Percentiles rank a stretch among this genome's conserved stretches.
Evolutionary conservation across 2,888 invertebrate genomes (phyloP).

Genomic region (Linyphia triangularis): DNA sequence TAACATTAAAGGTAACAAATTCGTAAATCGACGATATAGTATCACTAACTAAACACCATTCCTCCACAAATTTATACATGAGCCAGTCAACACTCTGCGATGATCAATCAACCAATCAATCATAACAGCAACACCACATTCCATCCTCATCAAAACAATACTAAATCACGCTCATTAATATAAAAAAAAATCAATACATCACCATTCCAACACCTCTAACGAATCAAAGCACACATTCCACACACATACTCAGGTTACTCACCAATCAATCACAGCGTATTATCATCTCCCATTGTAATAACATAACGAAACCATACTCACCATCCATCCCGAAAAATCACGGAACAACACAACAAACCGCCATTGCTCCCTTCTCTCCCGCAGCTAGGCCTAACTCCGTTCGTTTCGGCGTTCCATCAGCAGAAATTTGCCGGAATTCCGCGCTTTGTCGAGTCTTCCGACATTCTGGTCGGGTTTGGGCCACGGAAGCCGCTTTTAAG

Average conservation of each 20-base stretch:
- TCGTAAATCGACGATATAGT: too few species aligned
- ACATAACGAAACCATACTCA: not conserved
- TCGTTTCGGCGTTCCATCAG: not conserved
- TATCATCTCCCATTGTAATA: not conserved
- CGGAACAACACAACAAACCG: constrained; percentile 60
- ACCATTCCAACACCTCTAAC: not conserved
- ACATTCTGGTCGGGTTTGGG: constrained; percentile 37
- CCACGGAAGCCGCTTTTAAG: constrained; percentile 65
- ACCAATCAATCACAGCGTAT: not conserved
- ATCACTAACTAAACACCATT: too few species aligned
- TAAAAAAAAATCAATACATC: too few species aligned
- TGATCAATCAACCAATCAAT: too few species aligned
- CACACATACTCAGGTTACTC: not conserved
- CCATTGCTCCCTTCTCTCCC: constrained; percentile 55
- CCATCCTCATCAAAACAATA: too few species aligned
- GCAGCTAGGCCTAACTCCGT: constrained; percentile 65
- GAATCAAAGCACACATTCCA: not conserved
- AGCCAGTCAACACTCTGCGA: too few species aligned
- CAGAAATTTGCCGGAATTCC: constrained; percentile 41
- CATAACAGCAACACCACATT: too few species aligned
- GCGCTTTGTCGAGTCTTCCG: not conserved
- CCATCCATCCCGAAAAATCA: not conserved
- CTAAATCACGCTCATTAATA: too few species aligned
- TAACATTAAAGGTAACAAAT: too few species aligned
- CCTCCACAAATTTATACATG: too few species aligned